phyloP scores from a whole-genome alignment of 2,797 vertebrate species.

The Scyliorhinus canicula region DNA sequence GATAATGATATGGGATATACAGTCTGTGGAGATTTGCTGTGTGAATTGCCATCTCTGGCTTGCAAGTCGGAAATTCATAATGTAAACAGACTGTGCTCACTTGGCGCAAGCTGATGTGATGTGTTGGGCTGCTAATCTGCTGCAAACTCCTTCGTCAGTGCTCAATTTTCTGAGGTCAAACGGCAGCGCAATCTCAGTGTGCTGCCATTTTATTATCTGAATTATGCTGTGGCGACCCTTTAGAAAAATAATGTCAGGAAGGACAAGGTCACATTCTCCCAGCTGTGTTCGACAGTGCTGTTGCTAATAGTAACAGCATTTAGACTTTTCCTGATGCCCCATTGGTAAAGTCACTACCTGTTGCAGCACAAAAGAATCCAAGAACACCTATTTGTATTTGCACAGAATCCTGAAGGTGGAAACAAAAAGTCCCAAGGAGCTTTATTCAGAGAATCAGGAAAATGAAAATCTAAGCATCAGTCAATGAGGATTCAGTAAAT shows the following conservation, averaged over 20 bases:
- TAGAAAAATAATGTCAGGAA: neutral
- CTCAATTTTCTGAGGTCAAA: neutral
- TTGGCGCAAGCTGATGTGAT: constrained; percentile 5
- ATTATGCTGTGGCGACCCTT: neutral
- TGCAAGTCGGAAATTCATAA: neutral
- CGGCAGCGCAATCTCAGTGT: neutral
- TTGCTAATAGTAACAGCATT: neutral
- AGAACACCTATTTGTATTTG: neutral
- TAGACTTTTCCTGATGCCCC: neutral
- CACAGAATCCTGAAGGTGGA: neutral
- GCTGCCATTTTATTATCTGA: neutral
- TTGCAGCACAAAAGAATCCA: neutral
- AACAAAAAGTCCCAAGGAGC: neutral
- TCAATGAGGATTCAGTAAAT: neutral
- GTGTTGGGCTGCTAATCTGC: constrained; percentile 16
- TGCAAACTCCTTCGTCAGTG: neutral
- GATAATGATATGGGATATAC: constrained; percentile 1
- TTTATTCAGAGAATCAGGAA: neutral
- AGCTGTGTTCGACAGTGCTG: neutral
- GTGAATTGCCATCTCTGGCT: constrained; percentile 19
- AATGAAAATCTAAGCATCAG: neutral
- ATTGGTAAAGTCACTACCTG: neutral
- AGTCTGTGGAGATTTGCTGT: constrained; percentile 20
- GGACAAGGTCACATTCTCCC: neutral
- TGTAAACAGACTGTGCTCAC: constrained; percentile 19